Conservation (phyloP, 2,797 vertebrate species). For the Artibeus jamaicensis region DNA sequence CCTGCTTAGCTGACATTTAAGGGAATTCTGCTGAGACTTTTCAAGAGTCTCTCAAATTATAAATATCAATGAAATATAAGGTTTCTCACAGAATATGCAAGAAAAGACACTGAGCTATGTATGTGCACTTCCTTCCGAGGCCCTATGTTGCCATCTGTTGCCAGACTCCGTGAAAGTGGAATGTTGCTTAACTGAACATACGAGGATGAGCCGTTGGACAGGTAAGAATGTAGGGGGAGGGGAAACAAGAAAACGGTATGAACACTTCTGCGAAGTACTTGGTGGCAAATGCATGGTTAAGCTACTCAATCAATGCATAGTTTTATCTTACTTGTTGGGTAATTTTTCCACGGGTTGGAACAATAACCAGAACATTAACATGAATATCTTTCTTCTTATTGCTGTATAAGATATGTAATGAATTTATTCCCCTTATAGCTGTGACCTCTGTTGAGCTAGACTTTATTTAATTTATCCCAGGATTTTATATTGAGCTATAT, state of each 20-base stretch:
- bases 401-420: not conserved
- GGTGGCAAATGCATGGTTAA: not conserved
- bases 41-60: slow-evolving; percentile 13
- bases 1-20: not conserved
- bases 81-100: not conserved
- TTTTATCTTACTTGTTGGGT: not conserved
- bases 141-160: not conserved
- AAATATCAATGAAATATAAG: not conserved
- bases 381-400: not conserved
- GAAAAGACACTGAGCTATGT: not conserved
- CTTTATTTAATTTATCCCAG: not conserved
- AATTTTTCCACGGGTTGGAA: not conserved
- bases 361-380: not conserved
- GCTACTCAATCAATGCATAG: not conserved
- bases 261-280: not conserved
- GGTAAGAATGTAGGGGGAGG: not conserved
- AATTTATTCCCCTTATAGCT: not conserved
- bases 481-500: not conserved
- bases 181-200: not conserved
- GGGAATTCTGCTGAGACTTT: not conserved
- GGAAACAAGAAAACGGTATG: not conserved
- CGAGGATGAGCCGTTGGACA: not conserved
- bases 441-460: not conserved
- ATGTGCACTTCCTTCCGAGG: not conserved
- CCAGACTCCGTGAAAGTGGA: not conserved